Conservation (phyloP, 1,140 invertebrate species). For the Lethocerus indicus region DNA sequence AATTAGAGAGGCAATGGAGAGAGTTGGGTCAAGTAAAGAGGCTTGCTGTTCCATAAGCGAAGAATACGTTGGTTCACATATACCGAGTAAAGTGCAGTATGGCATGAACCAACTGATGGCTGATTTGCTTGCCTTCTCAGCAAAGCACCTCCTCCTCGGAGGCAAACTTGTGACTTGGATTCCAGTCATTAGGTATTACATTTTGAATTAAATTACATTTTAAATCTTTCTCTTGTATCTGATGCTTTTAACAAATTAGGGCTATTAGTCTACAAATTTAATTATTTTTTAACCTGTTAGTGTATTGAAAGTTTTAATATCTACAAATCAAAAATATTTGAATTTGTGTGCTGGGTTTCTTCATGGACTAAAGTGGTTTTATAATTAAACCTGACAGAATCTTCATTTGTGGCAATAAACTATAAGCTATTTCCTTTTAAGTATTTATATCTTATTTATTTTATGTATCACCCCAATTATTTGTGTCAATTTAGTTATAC, state of each 20-base stretch:
- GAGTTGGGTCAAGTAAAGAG: constrained; percentile 42
- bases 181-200: constrained; percentile 50
- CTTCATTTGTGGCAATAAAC: too few species aligned
- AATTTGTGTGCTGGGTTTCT: too few species aligned
- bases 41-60: constrained; percentile 35
- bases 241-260: not conserved
- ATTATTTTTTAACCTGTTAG: not conserved
- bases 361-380: too few species aligned
- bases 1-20: constrained; percentile 77
- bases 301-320: not conserved
- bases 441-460: too few species aligned
- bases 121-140: constrained; percentile 71
- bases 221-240: not conserved
- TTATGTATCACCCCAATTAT: too few species aligned
- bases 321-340: not conserved
- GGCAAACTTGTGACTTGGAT: constrained; percentile 83
- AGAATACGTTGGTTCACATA: constrained; percentile 45
- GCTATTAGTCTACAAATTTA: not conserved
- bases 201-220: not conserved
- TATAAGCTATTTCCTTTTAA: too few species aligned
- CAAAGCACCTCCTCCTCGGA: constrained; percentile 50
- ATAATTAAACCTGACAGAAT: too few species aligned
- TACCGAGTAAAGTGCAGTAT: constrained; percentile 80
- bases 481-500: too few species aligned
- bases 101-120: constrained; percentile 57